A percentile compares a stretch with the other conserved stretches of the same genome.
phyloP scores from a whole-genome alignment of 2,797 vertebrate genomes.

The Leontopithecus rosalia region DNA sequence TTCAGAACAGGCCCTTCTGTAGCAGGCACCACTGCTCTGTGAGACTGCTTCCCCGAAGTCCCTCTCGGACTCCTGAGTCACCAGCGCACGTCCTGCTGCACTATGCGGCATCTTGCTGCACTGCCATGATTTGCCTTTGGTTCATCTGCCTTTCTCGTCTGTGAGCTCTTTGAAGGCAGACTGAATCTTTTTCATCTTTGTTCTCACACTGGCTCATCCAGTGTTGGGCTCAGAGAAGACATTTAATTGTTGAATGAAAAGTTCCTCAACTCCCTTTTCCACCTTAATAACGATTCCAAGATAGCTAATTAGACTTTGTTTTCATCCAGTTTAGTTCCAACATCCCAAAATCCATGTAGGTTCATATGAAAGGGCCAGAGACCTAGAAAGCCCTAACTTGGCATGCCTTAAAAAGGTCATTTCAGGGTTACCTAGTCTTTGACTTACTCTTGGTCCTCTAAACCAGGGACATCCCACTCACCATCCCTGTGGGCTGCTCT shows the following conservation, averaged over 20 bases:
- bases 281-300: background rate
- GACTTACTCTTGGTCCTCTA: background rate
- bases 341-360: background rate
- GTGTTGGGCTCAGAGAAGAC: background rate
- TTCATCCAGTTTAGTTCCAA: background rate
- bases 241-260: background rate
- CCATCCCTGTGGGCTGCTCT: background rate
- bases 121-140: background rate
- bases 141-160: background rate
- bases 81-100: fast-evolving
- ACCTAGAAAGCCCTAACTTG: background rate
- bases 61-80: background rate
- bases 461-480: background rate
- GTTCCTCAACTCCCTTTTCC: background rate
- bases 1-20: background rate
- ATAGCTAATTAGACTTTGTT: background rate
- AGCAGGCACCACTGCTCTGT: fast-evolving
- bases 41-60: background rate
- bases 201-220: background rate
- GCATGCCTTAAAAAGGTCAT: background rate
- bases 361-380: background rate
- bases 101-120: fast-evolving
- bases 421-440: background rate
- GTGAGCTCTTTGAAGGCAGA: background rate
- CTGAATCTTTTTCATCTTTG: too few relatives aligned